phyloP scores from a whole-genome alignment of 53 echinoderm and acorn worm genomes.

The Astropecten irregularis region DNA sequence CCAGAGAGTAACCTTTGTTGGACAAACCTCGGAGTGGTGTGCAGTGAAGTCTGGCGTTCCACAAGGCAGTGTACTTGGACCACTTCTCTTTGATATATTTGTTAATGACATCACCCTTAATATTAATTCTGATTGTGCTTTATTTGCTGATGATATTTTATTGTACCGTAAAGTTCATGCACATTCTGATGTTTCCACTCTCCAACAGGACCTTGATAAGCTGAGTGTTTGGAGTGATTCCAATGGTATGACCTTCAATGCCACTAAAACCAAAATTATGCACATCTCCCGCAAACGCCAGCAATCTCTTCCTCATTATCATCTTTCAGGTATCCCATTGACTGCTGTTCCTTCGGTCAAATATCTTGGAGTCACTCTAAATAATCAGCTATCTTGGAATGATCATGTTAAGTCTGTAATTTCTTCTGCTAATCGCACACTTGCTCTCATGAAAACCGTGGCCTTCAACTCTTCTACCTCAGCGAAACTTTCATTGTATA shows the following conservation, averaged over 20 bases:
- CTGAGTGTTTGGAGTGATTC: neutral
- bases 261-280: neutral
- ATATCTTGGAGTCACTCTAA: neutral
- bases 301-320: neutral
- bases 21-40: neutral
- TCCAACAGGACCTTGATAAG: neutral
- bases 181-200: neutral
- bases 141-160: neutral
- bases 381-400: no score
- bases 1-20: constrained; percentile 7
- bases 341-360: neutral
- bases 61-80: neutral
- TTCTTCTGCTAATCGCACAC: neutral
- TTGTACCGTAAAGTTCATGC: neutral
- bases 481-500: neutral
- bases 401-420: no score
- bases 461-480: neutral
- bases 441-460: neutral
- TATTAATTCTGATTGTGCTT: neutral
- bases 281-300: neutral
- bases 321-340: neutral
- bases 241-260: neutral
- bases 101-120: neutral
- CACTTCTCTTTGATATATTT: neutral
- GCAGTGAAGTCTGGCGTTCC: neutral